Evolutionary conservation across 2,888 invertebrate species (phyloP).

Genomic region (Rhyacophila evoluta): DNA sequence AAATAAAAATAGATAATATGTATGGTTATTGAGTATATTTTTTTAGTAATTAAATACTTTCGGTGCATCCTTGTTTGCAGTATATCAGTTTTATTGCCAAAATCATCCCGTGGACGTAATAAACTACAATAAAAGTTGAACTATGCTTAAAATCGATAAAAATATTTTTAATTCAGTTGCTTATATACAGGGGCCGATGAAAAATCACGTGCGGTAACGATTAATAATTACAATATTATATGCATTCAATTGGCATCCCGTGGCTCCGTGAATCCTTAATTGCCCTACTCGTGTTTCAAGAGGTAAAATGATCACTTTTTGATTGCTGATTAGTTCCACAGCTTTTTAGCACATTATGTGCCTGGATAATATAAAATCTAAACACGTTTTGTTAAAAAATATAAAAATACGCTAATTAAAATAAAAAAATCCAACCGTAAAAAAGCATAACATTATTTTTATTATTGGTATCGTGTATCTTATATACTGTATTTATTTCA

Average conservation of each 20-base stretch:
- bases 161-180: not conserved
- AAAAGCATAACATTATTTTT: no score
- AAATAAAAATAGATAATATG: no score
- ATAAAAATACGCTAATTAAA: no score
- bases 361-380: not conserved
- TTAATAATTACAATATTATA: not conserved
- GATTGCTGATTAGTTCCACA: not conserved
- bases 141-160: not conserved
- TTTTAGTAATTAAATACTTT: not conserved
- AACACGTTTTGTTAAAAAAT: not conserved
- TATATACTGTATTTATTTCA: no score
- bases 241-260: not conserved
- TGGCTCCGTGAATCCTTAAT: not conserved
- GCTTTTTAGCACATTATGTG: not conserved
- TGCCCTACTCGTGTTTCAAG: conserved; percentile 8
- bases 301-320: conserved; percentile 14
- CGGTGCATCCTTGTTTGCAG: no score
- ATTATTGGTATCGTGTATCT: no score
- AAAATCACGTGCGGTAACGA: not conserved
- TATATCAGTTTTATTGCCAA: not conserved
- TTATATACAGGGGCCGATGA: not conserved
- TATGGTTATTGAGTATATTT: no score
- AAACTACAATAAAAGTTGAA: not conserved
- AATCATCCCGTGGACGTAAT: not conserved
- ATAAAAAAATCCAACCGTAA: no score